Base-by-base conservation (phyloP, 2,113 vertebrate species). In the Odontophorus gujanensis region DNA sequence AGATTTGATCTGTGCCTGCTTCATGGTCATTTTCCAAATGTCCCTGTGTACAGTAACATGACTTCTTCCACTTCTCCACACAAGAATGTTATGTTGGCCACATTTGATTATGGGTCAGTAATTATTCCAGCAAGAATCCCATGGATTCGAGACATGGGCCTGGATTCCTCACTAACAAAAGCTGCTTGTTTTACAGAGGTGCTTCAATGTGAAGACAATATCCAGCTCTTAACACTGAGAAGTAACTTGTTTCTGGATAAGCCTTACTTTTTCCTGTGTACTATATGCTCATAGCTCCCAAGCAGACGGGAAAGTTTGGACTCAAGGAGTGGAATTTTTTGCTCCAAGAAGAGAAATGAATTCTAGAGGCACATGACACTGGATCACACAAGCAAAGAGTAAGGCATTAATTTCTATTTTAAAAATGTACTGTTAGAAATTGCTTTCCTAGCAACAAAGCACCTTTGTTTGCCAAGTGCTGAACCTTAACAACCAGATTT, bases 251-350 rank as follows among this genome's bases (percentile, higher is more conserved):
- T 95, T 95, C 81, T 93, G 85, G 45, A 59, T 68, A 15, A 91
- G 38, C 73, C 68, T 79, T 69, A 67, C 9, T 88, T 94, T 94
- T 96, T 94, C 80, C 92, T 85, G 55, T 69, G 58, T 77, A 66
- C 30, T 67, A 14, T 90, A 82, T 58, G 91, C 82, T 95, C 77
- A 81, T 16, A 66, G 68, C 72, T 94, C 75, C 76, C 2, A 11
- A 92, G 40, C 40, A 85, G 87, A 94, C 85, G 71, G 76, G 74
- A 94, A 96, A 92, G 21, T 71, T 94, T 96, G 95, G 96, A 96
- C 75, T 84, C 67, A 7, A 11, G 17, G 32, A 93, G 22, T 78
- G 95, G 92, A 95, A 94, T 76, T 90, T 94, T 92, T 96, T 93
- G 86, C 85, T 89, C 77, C 14, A 7, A 92, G 69, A 59, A 86